Evolutionary conservation across 2,113 vertebrate species (phyloP).

Genomic region (Alethe diademata): DNA sequence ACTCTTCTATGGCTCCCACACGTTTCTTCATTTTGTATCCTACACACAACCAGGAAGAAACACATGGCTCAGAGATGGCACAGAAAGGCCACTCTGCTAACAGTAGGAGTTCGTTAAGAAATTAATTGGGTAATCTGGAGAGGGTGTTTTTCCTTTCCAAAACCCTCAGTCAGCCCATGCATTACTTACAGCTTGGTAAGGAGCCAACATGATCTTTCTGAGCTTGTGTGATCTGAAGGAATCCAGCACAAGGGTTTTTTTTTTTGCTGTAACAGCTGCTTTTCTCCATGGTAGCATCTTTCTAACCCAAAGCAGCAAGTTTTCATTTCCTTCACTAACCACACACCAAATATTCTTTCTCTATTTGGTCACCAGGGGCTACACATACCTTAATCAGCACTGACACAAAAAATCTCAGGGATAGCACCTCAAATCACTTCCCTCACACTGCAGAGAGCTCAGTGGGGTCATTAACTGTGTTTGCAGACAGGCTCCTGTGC

Average conservation of each 20-base stretch:
- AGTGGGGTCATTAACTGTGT: not conserved
- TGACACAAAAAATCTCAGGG: not conserved
- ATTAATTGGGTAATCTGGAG: not conserved
- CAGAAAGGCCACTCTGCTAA: not conserved
- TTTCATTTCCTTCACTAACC: not conserved
- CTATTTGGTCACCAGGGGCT: not conserved
- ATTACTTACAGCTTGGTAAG: not conserved
- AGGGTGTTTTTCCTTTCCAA: not conserved
- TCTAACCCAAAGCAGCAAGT: not conserved
- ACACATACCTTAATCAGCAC: not conserved
- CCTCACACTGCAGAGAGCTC: not conserved
- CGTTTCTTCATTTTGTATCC: slow-evolving; percentile 99
- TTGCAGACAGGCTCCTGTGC: not conserved
- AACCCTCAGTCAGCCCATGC: not conserved
- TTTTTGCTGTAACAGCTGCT: not conserved
- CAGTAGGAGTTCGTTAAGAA: not conserved
- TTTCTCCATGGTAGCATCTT: not conserved
- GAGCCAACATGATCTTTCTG: not conserved
- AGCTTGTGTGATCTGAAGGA: not conserved
- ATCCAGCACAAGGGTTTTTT: not conserved
- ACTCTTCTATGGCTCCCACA: slow-evolving; percentile 95
- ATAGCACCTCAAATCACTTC: not conserved
- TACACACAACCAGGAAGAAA: slow-evolving; percentile 47
- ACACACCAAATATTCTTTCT: not conserved
- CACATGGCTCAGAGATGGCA: not conserved